Percentiles rank a stretch among this genome's conserved stretches.
phyloP scores from a whole-genome alignment of 2,888 invertebrate species.

The Allophyes oxyacanthae region DNA sequence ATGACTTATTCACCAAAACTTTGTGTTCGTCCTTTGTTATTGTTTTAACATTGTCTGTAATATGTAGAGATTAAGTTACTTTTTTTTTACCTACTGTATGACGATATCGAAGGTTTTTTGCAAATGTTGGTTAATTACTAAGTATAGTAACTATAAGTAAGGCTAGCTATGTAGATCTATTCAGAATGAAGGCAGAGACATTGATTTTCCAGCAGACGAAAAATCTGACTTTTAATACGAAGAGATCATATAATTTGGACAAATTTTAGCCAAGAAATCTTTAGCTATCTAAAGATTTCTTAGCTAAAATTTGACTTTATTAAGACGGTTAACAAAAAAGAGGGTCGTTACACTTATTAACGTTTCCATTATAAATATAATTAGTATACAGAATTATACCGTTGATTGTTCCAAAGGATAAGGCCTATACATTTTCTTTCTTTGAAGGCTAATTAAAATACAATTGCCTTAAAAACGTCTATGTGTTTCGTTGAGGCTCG shows the following conservation, averaged over 20 bases:
- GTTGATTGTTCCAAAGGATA: constrained; percentile 36
- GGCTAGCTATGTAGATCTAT: too few relatives aligned
- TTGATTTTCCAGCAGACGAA: too few relatives aligned
- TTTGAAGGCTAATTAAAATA: constrained; percentile 63
- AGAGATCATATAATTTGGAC: too few relatives aligned
- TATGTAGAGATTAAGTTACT: constrained; percentile 15
- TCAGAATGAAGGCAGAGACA: too few relatives aligned
- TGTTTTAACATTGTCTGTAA: constrained; percentile 19
- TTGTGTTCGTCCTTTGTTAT: constrained; percentile 29
- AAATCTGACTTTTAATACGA: too few relatives aligned
- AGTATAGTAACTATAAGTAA: too few relatives aligned
- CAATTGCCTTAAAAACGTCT: constrained; percentile 59
- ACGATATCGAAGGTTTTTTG: too few relatives aligned
- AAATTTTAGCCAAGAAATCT: too few relatives aligned
- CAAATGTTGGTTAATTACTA: too few relatives aligned
- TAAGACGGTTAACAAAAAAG: not conserved
- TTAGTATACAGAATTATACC: constrained; percentile 45
- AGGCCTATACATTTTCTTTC: constrained; percentile 26
- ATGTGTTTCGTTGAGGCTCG: constrained; percentile 22
- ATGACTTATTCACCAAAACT: constrained; percentile 38
- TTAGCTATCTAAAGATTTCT: too few relatives aligned
- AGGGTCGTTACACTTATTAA: constrained; percentile 13
- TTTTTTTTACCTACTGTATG: constrained; percentile 31
- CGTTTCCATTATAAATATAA: constrained; percentile 12
- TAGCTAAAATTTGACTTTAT: too few relatives aligned